Base-by-base conservation (phyloP, 2,888 invertebrate species). In the Trilocha varians region DNA sequence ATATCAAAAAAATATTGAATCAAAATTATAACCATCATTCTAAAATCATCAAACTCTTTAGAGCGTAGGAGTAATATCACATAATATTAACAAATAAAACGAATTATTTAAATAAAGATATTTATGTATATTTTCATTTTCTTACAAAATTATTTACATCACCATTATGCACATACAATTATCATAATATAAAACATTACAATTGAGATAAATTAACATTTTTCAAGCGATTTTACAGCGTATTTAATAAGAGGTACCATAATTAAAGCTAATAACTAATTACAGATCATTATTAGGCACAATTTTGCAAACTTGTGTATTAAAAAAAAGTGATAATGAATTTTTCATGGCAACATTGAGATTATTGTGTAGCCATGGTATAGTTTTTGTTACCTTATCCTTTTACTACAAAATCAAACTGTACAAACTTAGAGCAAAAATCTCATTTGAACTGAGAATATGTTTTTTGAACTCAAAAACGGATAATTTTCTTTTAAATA, bases 81-180 rank as follows among this genome's bases (percentile, higher is more conserved):
- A n/a, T n/a, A 16, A 6, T 1, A 2, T 14, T 5, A 37, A 18
- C n/a, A 13, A 15, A 33, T 5, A 16, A 38, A 78, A 67, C 63
- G 65, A 62, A 59, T 33, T 37, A 50, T 41, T 53, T 75, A 80
- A 78, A 79, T 82, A 82, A 77, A 76, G 74, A 80, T 78, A 82
- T 73, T 73, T 70, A 74, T 83, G 73, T 80, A 79, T 82, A 78
- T 78, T 69, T 11, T 25, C 66, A 73, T 75, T 77, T 76, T 72
- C 72, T 73, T 76, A 77, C 67, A 84, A 79, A 84, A 84, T 77
- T 82, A 84, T 85, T 82, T 84, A 84, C 84, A 83, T 70, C 75
- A 72, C 70, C 65, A 66, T 70, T 79, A 80, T 83, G 79, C 78
- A 78, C 77, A 78, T 80, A 76, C 73, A 63, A 70, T 72, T 75